Evolutionary conservation across 1,140 invertebrate genomes (phyloP).

Genomic region (Brachionus manjavacas): DNA sequence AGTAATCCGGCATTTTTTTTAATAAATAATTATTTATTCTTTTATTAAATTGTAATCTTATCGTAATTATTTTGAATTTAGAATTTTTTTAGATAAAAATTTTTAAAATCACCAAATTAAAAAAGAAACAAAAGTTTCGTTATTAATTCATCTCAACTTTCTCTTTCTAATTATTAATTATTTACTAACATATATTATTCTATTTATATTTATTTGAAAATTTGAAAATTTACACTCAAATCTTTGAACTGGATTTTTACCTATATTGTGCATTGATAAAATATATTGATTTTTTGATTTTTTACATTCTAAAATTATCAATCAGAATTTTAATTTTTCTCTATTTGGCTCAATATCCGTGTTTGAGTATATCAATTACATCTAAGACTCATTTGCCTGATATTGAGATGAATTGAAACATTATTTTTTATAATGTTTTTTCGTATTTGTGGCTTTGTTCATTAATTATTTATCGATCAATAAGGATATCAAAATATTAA

Average conservation of each 20-base stretch:
- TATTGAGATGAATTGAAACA: slow-evolving; percentile 18
- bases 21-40: too few relatives aligned
- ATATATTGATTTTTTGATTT: background rate
- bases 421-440: background rate
- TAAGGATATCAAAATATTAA: background rate
- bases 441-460: background rate
- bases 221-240: background rate
- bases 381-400: background rate
- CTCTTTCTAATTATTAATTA: too few relatives aligned
- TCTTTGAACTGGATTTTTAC: background rate
- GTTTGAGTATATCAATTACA: background rate
- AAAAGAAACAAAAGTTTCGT: too few relatives aligned
- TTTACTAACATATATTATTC: too few relatives aligned
- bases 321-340: background rate
- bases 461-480: slow-evolving; percentile 21
- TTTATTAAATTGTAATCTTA: too few relatives aligned
- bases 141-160: too few relatives aligned
- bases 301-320: slow-evolving; percentile 48
- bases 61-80: too few relatives aligned
- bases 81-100: too few relatives aligned
- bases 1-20: too few relatives aligned
- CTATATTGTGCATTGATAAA: slow-evolving; percentile 48
- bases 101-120: too few relatives aligned
- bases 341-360: background rate
- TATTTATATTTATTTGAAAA: background rate